Conservation (phyloP, 2,888 invertebrate genomes). For the Oligia latruncula region DNA sequence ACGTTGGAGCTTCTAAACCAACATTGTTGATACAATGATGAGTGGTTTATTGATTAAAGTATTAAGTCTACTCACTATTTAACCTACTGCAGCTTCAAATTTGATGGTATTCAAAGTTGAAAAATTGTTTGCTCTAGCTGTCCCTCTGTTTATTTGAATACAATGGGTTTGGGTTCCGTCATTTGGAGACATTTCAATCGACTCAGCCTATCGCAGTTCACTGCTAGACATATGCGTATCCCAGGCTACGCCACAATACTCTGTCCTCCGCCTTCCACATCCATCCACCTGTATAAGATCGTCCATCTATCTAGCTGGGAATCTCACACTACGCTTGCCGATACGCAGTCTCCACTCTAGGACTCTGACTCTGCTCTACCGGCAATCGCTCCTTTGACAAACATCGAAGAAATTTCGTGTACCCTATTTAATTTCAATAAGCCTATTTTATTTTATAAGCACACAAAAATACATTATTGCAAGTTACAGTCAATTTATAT, state of each 20-base stretch:
- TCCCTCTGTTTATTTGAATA: not conserved
- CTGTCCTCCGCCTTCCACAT: not conserved
- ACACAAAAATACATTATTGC: not conserved
- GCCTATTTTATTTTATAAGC: not conserved
- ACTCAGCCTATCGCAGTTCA: not conserved
- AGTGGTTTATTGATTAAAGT: conserved; percentile 77
- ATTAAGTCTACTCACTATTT: conserved; percentile 43
- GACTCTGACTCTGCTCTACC: not conserved
- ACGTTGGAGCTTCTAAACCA: conserved; percentile 70
- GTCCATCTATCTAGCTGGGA: not conserved
- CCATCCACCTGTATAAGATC: not conserved
- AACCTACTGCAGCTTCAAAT: conserved; percentile 11
- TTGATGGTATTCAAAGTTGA: conserved; percentile 19
- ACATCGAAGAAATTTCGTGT: not conserved
- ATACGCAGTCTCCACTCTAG: not conserved
- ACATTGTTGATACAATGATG: conserved; percentile 74
- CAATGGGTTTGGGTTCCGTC: not conserved
- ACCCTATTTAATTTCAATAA: not conserved
- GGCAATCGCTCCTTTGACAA: not conserved
- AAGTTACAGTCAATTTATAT: not conserved
- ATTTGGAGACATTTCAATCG: not conserved
- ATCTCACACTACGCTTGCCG: not conserved
- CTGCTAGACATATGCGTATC: not conserved
- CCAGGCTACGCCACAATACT: not conserved
- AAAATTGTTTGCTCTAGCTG: not conserved